Base-by-base conservation (phyloP, 2,113 vertebrate species). In the Halcyon senegalensis region DNA sequence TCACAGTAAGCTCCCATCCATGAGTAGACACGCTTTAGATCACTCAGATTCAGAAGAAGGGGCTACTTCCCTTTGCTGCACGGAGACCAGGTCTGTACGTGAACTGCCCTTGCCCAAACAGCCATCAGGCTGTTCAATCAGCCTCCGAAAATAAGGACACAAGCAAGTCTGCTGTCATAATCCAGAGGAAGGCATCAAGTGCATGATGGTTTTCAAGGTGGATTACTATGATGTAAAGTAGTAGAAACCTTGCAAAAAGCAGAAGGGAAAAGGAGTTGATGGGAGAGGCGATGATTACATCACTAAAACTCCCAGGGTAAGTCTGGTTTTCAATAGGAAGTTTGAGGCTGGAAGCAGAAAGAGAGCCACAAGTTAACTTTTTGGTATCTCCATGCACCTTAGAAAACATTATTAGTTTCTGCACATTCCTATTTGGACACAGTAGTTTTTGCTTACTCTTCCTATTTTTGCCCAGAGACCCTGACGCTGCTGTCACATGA, bases 61-160 rank as follows among this genome's bases (percentile, higher is more conserved):
- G 13, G 25, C 27, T 83, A 41, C 50, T 51, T 51, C 50, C 50
- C 50, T 63, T 63, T 2, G 3, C 60, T 67, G 31, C 23, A 82
- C 25, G 44, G 50, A 83, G 25, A 39, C 30, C 9, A 0, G 0
- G 1, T 14, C 64, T 64, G 7, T 24, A 23, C 1, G 0, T 24
- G 28, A 43, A 50, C 46, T 66, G 33, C 37, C 67, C 55, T 50
- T 37, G 35, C n/a, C 10, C 44, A 43, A 68, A 33, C 9, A 67
- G 55, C 11, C 48, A 60, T 12, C 5, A 51, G 82, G 48, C 44
- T 70, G 19, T n/a, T 62, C 59, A n/a, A 50, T 20, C 66, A 59
- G 5, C 68, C 37, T 5, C 8, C 7, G 28, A 6, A 4, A 55
- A 31, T 35, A 69, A 44, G 30, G 10, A 50, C 35, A 68, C 43